These are phyloP conservation scores for Misgurnus anguillicaudatus DNA, from an alignment of 2,113 vertebrate species.

Conservation along the genomic window DNA sequence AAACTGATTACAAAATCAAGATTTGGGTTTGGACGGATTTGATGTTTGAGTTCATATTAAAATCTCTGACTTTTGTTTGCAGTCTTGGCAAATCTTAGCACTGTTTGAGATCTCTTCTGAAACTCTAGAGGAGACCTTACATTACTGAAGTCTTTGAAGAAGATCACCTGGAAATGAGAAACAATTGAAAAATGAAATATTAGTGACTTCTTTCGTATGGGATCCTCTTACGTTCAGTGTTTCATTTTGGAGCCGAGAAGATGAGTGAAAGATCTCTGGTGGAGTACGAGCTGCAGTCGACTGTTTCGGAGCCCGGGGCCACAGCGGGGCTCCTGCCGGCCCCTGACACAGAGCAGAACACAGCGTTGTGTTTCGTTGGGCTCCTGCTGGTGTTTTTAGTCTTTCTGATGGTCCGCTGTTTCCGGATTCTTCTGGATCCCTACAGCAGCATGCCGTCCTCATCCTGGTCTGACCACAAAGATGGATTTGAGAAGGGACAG, in stretches of 20 bases:
- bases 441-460: slow-evolving; percentile 95
- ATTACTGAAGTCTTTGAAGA: background rate
- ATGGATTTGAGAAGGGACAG: slow-evolving; percentile 87
- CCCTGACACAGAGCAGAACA: slow-evolving; percentile 85
- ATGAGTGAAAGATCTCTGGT: slow-evolving; percentile 84
- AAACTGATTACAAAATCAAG: too few species aligned
- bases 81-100: background rate
- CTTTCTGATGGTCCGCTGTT: slow-evolving; percentile 88
- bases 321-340: slow-evolving; percentile 62
- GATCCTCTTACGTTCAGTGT: background rate
- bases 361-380: slow-evolving; percentile 88
- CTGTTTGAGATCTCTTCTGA: background rate
- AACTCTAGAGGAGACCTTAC: background rate
- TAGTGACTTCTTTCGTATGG: background rate
- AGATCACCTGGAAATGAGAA: background rate
- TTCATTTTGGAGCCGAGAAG: slow-evolving; percentile 25
- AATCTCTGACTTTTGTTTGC: background rate
- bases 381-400: slow-evolving; percentile 87
- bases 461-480: slow-evolving; percentile 92
- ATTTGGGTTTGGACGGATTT: background rate
- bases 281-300: slow-evolving; percentile 70
- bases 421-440: slow-evolving; percentile 91
- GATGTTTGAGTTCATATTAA: background rate
- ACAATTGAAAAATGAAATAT: background rate
- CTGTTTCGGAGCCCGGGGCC: slow-evolving; percentile 75